Percentiles rank a stretch among this genome's conserved stretches.
Evolutionary conservation across 1,140 invertebrate species (phyloP).

Genomic region (Bactericera cockerelli): DNA sequence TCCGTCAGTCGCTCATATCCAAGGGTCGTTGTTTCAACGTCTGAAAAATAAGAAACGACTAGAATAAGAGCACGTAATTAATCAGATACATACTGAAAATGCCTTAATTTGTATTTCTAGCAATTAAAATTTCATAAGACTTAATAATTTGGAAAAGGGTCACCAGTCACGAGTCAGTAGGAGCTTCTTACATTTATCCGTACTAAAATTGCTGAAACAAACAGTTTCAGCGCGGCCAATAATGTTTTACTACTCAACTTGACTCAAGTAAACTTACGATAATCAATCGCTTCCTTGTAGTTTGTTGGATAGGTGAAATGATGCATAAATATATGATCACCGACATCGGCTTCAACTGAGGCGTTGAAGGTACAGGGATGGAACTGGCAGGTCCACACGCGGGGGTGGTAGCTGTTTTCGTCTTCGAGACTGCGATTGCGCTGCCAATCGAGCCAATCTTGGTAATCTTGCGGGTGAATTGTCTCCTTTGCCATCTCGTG

Average conservation of each 20-base stretch:
- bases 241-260: no score
- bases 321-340: neutral
- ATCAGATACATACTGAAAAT: no score
- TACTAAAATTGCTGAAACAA: no score
- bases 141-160: no score
- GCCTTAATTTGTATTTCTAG: no score
- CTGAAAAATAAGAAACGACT: neutral
- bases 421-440: constrained; percentile 5
- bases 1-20: neutral
- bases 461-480: neutral
- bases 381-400: neutral
- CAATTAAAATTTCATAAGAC: no score
- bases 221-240: no score
- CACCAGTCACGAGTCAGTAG: no score
- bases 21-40: neutral
- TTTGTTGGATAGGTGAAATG: neutral
- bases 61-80: no score
- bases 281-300: neutral
- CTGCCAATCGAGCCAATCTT: neutral
- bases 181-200: no score
- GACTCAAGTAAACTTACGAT: no score
- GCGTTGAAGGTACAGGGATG: neutral
- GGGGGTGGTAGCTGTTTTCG: neutral
- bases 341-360: neutral
- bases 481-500: neutral